Evolutionary conservation across 2,113 vertebrate species (phyloP), one percentile per base, ranked within the genome.

Genomic region (Chlorodrepanis virens): DNA sequence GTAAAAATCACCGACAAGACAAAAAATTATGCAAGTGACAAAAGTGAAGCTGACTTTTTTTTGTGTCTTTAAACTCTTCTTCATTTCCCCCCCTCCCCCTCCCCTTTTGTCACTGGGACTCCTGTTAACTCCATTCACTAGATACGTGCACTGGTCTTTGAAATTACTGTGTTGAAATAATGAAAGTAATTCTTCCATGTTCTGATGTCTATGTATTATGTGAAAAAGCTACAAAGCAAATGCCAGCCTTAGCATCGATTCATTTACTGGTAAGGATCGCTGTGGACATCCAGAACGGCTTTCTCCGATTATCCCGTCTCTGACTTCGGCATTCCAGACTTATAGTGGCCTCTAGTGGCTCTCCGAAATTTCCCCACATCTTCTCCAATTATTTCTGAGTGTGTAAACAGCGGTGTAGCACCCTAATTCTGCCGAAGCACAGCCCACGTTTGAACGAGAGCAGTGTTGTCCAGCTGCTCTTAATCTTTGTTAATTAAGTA

Each of bases 281-380:
- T 10, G 11, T 74, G 3, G 0, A 35, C 33, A 42, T 15, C 15
- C 24, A 11, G 40, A 61, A 54, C 7, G 6, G 17, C 23, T 87
- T 68, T 65, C 29, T 65, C 12, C 6, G 2, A 70, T 82, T n/a
- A 28, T 3, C 5, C 29, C 5, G 4, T 6, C 14, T 28, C 14
- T 11, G 45, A n/a, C 19, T 3, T 11, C 47, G 8, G 9, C 14
- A 56, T 83, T 67, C 33, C 80, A 88, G 90, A 2, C 76, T 83
- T 92, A 9, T 57, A 81, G 64, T 84, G 96, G 33, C 96, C 92
- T 94, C 96, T 96, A 92, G 85, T 42, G 93, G 94, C 57, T 31
- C 39, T 64, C 11, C 28, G 68, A 68, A 60, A 67, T 27, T 69
- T 83, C 18, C 33, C n/a, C 39, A 5, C 56, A 31, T 21, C 22